Conservation (phyloP, 2,113 vertebrate species). For the Atlantisia rogersi region DNA sequence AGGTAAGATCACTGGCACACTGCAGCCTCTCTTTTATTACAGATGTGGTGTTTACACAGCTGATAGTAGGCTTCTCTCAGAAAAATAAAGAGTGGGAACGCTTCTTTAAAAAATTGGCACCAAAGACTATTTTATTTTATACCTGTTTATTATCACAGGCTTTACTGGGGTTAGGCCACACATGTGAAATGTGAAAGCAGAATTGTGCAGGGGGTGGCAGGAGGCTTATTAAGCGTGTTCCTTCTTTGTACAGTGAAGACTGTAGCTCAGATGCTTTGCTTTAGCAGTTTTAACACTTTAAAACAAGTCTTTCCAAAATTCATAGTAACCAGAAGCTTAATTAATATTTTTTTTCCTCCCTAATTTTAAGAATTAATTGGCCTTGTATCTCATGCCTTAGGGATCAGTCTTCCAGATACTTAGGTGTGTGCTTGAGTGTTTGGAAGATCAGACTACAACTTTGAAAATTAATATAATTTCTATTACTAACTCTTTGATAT, state of each 20-base stretch:
- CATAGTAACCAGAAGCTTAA: not conserved
- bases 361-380: not conserved
- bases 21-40: constrained; percentile 7
- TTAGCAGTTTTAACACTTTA: not conserved
- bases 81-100: not conserved
- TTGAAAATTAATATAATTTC: not conserved
- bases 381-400: not conserved
- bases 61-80: not conserved
- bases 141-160: not conserved
- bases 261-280: not conserved
- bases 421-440: not conserved
- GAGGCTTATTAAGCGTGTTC: not conserved
- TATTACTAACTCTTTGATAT: constrained; percentile 23
- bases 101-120: not conserved
- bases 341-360: not conserved
- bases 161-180: not conserved
- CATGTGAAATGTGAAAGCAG: not conserved
- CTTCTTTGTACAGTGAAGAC: not conserved
- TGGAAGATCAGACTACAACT: not conserved
- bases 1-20: constrained; percentile 82
- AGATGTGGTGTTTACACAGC: constrained; percentile 11
- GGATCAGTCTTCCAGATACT: not conserved
- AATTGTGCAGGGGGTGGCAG: not conserved
- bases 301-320: not conserved
- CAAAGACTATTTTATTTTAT: not conserved